Percentiles rank a stretch among this genome's conserved stretches.
Conservation (phyloP, 2,113 vertebrate species). For the Myiagra hebetior region DNA sequence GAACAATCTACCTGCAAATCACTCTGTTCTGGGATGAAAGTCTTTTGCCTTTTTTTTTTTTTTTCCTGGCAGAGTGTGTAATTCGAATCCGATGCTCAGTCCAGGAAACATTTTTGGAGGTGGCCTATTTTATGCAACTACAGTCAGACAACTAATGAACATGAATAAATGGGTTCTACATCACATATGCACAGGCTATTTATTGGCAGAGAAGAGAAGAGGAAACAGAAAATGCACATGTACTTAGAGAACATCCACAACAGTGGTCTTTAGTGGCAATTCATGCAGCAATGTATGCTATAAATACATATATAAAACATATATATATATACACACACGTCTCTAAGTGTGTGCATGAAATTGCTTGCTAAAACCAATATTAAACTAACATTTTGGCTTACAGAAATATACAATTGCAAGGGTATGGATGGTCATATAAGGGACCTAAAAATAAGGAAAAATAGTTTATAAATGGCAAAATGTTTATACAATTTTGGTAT, state of each 20-base stretch:
- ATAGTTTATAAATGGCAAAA: neutral
- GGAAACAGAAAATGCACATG: neutral
- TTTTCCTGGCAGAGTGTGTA: neutral
- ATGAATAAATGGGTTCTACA: neutral
- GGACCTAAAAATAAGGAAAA: neutral
- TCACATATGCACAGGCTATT: neutral
- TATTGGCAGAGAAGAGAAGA: neutral
- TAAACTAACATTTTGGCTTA: neutral
- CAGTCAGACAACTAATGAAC: neutral
- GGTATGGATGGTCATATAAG: neutral
- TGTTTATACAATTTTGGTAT: neutral
- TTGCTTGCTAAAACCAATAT: neutral
- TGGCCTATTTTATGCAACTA: neutral
- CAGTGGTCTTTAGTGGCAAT: neutral
- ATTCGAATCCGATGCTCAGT: neutral
- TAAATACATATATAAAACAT: neutral
- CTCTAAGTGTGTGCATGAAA: neutral
- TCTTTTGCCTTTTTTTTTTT: neutral
- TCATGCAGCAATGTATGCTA: neutral
- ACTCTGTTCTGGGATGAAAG: neutral
- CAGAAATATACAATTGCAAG: neutral
- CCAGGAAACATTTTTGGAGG: neutral
- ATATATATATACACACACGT: rapidly evolving
- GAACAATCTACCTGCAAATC: neutral
- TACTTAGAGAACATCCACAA: neutral